Evolutionary conservation across 2,113 vertebrate species (phyloP).

Genomic region (Synchiropus splendidus): DNA sequence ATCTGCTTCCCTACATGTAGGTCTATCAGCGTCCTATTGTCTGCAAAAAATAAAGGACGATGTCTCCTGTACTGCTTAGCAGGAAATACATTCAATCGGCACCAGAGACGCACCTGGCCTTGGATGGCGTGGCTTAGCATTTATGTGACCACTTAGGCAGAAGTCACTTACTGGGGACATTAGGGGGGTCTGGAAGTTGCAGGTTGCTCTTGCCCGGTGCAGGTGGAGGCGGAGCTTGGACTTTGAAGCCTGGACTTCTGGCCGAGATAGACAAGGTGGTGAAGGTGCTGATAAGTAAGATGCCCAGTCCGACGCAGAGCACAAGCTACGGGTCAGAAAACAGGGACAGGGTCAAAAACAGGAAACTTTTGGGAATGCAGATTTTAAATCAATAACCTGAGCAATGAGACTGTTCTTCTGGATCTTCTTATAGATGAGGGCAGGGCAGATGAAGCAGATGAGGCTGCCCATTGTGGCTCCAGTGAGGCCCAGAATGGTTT

Average conservation of each 20-base stretch:
- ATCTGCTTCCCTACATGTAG: slow-evolving; percentile 46
- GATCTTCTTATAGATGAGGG: slow-evolving; percentile 90
- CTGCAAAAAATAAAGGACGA: slow-evolving; percentile 28
- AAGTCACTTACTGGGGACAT: slow-evolving; percentile 47
- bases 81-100: slow-evolving; percentile 18
- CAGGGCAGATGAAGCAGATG: slow-evolving; percentile 96
- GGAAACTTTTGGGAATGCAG: not conserved
- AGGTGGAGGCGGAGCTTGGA: slow-evolving; percentile 35
- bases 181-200: slow-evolving; percentile 32
- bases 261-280: slow-evolving; percentile 78
- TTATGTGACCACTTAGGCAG: too few species aligned
- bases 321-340: slow-evolving; percentile 69
- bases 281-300: slow-evolving; percentile 88
- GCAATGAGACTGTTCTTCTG: slow-evolving; percentile 80
- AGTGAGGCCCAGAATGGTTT: slow-evolving; percentile 91
- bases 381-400: slow-evolving; percentile 68
- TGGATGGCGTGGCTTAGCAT: too few species aligned
- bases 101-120: too few species aligned
- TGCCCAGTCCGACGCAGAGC: slow-evolving; percentile 84
- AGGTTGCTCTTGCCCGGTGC: slow-evolving; percentile 32
- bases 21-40: slow-evolving; percentile 21
- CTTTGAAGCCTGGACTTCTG: slow-evolving; percentile 41
- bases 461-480: slow-evolving; percentile 97
- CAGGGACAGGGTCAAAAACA: slow-evolving; percentile 1
- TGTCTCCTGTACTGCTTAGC: slow-evolving; percentile 2